Percentiles rank a stretch among this genome's conserved stretches.
Conservation (phyloP, 2,113 vertebrate species). For the Pterocles orientalis region DNA sequence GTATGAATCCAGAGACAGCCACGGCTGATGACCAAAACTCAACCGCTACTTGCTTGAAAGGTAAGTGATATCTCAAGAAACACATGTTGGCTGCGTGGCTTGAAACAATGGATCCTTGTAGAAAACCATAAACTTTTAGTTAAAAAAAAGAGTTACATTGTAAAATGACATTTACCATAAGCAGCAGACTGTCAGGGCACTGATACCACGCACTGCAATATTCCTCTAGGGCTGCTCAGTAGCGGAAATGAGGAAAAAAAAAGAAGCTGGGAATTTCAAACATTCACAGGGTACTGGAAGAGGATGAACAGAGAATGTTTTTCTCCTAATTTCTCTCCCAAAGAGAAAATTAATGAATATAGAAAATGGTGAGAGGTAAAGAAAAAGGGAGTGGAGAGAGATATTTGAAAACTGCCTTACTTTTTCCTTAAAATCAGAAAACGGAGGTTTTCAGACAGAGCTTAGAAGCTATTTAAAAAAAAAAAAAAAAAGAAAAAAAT, state of each 20-base stretch:
- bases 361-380: not conserved
- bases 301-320: slow-evolving; percentile 2
- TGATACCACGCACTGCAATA: not conserved
- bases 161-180: slow-evolving; percentile 66
- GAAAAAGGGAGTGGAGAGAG: not conserved
- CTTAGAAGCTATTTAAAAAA: not conserved
- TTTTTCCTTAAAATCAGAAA: not conserved
- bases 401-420: not conserved
- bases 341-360: not conserved
- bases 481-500: no score
- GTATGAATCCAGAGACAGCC: not conserved
- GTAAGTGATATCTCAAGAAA: slow-evolving; percentile 26
- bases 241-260: not conserved
- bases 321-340: not conserved
- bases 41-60: slow-evolving; percentile 31
- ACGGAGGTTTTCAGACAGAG: not conserved
- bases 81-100: not conserved
- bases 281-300: not conserved
- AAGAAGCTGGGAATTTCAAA: not conserved
- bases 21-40: slow-evolving; percentile 5
- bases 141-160: not conserved
- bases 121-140: not conserved
- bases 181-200: slow-evolving; percentile 11
- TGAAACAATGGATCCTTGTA: slow-evolving; percentile 70
- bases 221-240: not conserved